Base-by-base conservation (phyloP, 2,113 vertebrate genomes). In the Trogon surrucura region DNA sequence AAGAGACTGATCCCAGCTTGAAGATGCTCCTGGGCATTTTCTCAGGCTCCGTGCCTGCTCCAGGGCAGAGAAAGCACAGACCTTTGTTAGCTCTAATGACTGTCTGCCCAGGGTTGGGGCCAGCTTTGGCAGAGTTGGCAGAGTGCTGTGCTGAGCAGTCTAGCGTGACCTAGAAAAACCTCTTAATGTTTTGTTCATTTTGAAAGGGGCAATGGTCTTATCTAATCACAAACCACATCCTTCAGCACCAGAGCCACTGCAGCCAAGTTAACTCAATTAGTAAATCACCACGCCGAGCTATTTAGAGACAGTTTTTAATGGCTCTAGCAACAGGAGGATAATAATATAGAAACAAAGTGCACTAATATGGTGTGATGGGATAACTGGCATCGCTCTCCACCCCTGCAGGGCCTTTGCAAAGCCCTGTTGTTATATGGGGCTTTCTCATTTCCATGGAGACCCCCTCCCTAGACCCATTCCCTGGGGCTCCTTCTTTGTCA, bases 191-290 rank as follows among this genome's bases (percentile, higher is more conserved):
- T 6, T 81, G 72, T 15, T 86, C 29, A 22, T 78, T 67, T 27
- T 34, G 85, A 84, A 57, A 89, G 90, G 90, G 82, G 56, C 88
- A 71, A 74, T 6, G 75, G 88, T 88, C 93, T 94, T 74, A 78
- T 71, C 93, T 91, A 84, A 97, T 95, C 95, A 92, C 18, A 91
- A 57, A 89, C 79, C 90, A 44, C 93, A 91, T 96, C 94, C 90
- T 67, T 60, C 85, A 80, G 93, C 80, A 44, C 72, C 92, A 73
- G 47, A 44, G 88, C 54, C 56, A 3, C 80, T 44, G 89, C 93
- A 72, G 90, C 93, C 89, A 7, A 50, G 48, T 90, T 95, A 94
- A 96, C 93, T 95, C 95, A 81, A 86, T 96, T 93, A 94, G 95
- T 74, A 93, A 86, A 93, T 96, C 90, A 84, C 80, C 92, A 34